Evolutionary conservation across 53 echinoderm and acorn worm genomes (phyloP), one percentile per base, ranked within the genome.

Genomic region (Arbacia lixula): DNA sequence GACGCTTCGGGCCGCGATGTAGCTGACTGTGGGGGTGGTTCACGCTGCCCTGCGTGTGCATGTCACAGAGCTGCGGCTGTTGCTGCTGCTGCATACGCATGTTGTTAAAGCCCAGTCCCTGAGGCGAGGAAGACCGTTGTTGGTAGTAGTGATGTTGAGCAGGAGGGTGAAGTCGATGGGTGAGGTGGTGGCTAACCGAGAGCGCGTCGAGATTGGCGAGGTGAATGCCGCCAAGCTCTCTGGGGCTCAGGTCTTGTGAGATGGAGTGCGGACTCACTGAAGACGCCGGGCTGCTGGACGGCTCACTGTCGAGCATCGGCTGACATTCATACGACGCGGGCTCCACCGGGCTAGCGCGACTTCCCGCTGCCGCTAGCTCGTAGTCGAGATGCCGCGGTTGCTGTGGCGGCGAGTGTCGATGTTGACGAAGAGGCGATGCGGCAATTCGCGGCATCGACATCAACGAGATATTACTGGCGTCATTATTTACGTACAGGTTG

Each of bases 1-100:
- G 82, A 32, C 82, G 82, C 63, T 81, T 81, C 63, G 82, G 82
- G 64, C 63, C 82, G 49, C 82, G 82, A 17, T 60, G 41, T 21
- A 56, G 17, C 10, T 38, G 76, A 24, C 20, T 53, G 9, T 77
- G 77, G 14, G 20, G 31, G 17, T 74, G 53, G 33, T 74, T 51
- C 43, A 19, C 21, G 32, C 52, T 51, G 10, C 33, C 33, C 6
- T 53, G 50, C 11, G 25, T 25, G 74, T 74, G 53, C 20, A 29
- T 19, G 21, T 27, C 53, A 26, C 24, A 2, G 33, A 28, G 5
- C 29, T 64, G 64, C 31, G 6, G 9, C 4, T 9, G 5, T 28
- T 3, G 4, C 31, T 28, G 6, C 28, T 76, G 57, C 36, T 75
- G 75, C 26, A 34, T 58, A 58, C 40, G 36, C 74, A 74, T 74